Conservation (phyloP, 2,797 vertebrate species). For the Crossoptilon crossoptilon region DNA sequence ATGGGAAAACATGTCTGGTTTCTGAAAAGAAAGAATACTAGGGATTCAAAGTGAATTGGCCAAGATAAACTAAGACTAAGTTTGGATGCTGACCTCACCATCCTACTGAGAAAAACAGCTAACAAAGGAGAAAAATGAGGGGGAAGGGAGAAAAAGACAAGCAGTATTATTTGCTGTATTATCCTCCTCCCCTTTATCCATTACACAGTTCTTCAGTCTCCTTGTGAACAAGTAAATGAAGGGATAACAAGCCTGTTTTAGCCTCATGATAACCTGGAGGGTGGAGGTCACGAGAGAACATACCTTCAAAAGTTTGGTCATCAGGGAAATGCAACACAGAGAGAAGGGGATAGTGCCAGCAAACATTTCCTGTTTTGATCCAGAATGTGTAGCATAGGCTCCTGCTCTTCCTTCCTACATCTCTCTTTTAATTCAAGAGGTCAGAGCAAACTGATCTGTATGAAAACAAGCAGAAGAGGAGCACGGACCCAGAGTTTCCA, state of each 20-base stretch:
- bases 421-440: neutral
- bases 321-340: accelerated
- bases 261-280: neutral
- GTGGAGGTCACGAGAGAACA: neutral
- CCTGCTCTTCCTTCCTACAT: slow-evolving; percentile 17
- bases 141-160: neutral
- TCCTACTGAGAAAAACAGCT: neutral
- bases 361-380: slow-evolving; percentile 2
- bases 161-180: neutral
- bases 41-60: neutral
- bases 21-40: neutral
- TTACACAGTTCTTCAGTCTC: neutral
- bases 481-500: neutral
- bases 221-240: neutral
- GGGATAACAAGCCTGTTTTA: neutral
- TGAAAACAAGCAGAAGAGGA: neutral
- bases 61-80: neutral
- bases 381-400: accelerated
- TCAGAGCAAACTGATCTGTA: neutral
- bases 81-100: neutral
- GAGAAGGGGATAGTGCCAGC: neutral
- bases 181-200: accelerated
- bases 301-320: neutral
- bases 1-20: neutral
- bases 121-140: neutral